These are phyloP conservation scores for Clarias batrachus DNA, from an alignment of 2,113 vertebrate genomes.

Conservation along the genomic window DNA sequence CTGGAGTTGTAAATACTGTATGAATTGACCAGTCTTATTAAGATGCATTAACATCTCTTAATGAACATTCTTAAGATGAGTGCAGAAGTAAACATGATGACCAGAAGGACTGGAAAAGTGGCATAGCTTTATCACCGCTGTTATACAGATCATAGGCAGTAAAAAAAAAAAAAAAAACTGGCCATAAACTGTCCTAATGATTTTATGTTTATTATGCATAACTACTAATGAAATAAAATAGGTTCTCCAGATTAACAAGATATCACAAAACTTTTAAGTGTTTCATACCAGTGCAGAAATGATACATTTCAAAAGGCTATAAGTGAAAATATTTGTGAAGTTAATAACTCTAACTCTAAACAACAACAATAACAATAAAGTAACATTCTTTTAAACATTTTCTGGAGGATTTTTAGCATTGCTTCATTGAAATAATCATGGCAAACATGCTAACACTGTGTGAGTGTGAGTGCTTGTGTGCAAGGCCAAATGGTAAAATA, in stretches of 20 bases:
- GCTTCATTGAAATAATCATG: background rate
- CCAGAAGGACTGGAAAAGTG: conserved; percentile 61
- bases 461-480: background rate
- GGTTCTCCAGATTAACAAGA: background rate
- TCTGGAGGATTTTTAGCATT: conserved; percentile 26
- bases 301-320: conserved; percentile 37
- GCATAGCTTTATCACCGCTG: conserved; percentile 67
- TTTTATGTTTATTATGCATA: background rate
- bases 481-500: conserved; percentile 1
- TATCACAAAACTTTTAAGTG: background rate
- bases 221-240: background rate
- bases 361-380: conserved; percentile 15
- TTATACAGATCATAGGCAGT: conserved; percentile 27
- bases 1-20: conserved; percentile 56
- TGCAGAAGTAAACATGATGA: conserved; percentile 61
- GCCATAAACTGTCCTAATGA: background rate
- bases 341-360: conserved; percentile 32
- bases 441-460: background rate
- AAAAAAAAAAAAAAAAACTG: background rate
- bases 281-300: conserved; percentile 19
- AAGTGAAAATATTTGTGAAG: conserved; percentile 2
- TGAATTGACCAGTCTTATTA: conserved; percentile 67
- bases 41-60: conserved; percentile 66
- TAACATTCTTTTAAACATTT: conserved; percentile 41
- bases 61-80: conserved; percentile 63